Base-by-base conservation (phyloP, 1,140 invertebrate species). In the Caligus rogercresseyi region DNA sequence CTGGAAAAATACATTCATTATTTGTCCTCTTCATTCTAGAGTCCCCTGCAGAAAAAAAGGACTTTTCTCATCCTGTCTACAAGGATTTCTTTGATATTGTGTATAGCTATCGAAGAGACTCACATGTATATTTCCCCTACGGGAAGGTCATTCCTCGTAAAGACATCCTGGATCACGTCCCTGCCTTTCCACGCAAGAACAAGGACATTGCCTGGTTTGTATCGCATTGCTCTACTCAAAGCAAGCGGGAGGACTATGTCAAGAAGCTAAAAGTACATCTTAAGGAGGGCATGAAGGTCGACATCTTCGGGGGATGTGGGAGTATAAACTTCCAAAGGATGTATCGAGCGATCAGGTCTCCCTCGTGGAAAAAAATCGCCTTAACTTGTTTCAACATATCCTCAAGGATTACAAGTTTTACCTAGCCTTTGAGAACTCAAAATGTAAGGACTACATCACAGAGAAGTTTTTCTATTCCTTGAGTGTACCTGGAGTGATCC, bases 371-470 rank as follows among this genome's bases (percentile, higher is more conserved):
- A 11, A n/a, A n/a, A n/a, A n/a, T 11, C 7, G 31, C 7, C n/a
- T 43, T 21, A 43, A 43, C 31, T 11, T 43, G 31, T 43, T 11
- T 43, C 7, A 43, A 43, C 7, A 43, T 43, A 43, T 98, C n/a
- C 84, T 90, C 69, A 83, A 79, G 57, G 86, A 93, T 58, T 97
- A 97, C 75, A 97, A 97, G 72, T 97, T 98, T 76, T 97, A 97
- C 73, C 77, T 97, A 52, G 87, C 92, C 0, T 97, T 97, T 71
- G 90, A 95, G 74, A 98, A 97, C 74, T 91, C 89, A 0, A n/a
- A 96, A 68, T 98, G 93, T 72, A 80, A 82, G 55, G 91, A 96
- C 73, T 98, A 97, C 72, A 87, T 96, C 54, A 95, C 92, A 0
- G 92, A 96, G 71, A 98, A 98, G 71, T 91, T 95, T 71, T 95